Evolutionary conservation across 2,113 vertebrate genomes (phyloP).

Genomic region (Melanostigma gelatinosum): DNA sequence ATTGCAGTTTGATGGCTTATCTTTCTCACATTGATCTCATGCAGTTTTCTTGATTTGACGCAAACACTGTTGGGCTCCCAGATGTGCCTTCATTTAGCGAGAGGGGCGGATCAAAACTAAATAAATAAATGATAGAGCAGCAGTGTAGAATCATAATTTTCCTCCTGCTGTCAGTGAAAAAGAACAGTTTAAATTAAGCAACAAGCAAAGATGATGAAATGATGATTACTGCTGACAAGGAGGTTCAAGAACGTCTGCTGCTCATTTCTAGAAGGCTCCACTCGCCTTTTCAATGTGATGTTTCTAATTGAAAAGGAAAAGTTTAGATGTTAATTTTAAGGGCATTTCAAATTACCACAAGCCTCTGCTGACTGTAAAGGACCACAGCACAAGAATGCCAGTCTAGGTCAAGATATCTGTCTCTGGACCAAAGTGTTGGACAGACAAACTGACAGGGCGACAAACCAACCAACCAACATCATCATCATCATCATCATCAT

Average conservation of each 20-base stretch:
- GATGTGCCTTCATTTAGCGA: not conserved
- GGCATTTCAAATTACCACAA: not conserved
- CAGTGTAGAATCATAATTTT: not conserved
- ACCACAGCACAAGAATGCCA: not conserved
- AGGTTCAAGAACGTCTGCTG: slow-evolving; percentile 1
- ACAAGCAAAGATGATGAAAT: not conserved
- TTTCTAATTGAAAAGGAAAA: not conserved
- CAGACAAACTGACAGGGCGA: not conserved
- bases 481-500: not conserved
- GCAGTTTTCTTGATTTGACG: slow-evolving; percentile 9
- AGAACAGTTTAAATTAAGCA: not conserved
- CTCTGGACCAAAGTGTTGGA: not conserved
- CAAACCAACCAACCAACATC: slow-evolving; percentile 1
- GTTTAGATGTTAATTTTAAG: not conserved
- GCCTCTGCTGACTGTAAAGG: not conserved
- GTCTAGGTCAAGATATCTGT: not conserved
- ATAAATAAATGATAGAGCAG: not conserved
- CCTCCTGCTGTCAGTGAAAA: not conserved
- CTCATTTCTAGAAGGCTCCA: not conserved
- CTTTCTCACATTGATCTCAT: not conserved
- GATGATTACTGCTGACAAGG: slow-evolving; percentile 9
- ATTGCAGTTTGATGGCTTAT: not conserved
- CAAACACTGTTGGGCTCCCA: not conserved
- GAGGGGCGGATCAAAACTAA: not conserved
- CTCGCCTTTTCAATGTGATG: not conserved